Percentiles rank a stretch among this genome's conserved stretches.
Evolutionary conservation across 1,140 invertebrate genomes (phyloP).

Genomic region (Nylanderia fulva): DNA sequence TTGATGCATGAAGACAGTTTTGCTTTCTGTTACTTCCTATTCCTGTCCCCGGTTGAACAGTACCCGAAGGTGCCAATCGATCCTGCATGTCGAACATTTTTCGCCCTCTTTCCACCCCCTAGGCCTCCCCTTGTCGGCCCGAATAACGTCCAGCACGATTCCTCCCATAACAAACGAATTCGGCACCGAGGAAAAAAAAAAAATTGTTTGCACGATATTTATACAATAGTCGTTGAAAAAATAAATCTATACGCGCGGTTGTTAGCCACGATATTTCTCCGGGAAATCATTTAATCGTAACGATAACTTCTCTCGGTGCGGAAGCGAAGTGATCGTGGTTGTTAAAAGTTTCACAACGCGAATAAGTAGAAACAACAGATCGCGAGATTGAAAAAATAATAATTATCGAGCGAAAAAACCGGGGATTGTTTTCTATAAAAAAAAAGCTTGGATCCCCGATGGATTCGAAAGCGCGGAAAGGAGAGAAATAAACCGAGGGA

Average conservation of each 20-base stretch:
- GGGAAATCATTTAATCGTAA: slow-evolving; percentile 60
- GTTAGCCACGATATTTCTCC: slow-evolving; percentile 42
- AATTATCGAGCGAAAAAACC: not conserved
- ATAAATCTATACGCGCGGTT: slow-evolving; percentile 39
- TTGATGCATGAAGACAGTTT: slow-evolving; percentile 82
- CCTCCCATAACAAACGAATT: slow-evolving; percentile 28
- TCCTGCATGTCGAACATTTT: slow-evolving; percentile 71
- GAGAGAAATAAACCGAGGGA: not conserved
- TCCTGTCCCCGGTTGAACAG: slow-evolving; percentile 18
- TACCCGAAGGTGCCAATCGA: slow-evolving; percentile 36
- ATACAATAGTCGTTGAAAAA: slow-evolving; percentile 47
- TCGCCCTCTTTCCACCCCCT: not conserved
- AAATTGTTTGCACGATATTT: slow-evolving; percentile 55
- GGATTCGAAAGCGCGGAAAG: not conserved
- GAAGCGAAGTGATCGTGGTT: slow-evolving; percentile 32
- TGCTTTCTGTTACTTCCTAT: slow-evolving; percentile 74
- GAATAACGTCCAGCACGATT: slow-evolving; percentile 8
- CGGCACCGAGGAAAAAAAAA: slow-evolving; percentile 37
- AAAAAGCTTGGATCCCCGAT: too few species aligned
- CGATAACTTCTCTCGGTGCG: slow-evolving; percentile 52
- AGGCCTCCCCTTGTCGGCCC: not conserved
- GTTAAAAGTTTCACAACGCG: slow-evolving; percentile 50
- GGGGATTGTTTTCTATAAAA: not conserved
- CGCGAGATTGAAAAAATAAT: slow-evolving; percentile 20
- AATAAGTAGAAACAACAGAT: slow-evolving; percentile 44